Conservation (phyloP, 2,113 vertebrate genomes). For the Mionectes macconnelli region DNA sequence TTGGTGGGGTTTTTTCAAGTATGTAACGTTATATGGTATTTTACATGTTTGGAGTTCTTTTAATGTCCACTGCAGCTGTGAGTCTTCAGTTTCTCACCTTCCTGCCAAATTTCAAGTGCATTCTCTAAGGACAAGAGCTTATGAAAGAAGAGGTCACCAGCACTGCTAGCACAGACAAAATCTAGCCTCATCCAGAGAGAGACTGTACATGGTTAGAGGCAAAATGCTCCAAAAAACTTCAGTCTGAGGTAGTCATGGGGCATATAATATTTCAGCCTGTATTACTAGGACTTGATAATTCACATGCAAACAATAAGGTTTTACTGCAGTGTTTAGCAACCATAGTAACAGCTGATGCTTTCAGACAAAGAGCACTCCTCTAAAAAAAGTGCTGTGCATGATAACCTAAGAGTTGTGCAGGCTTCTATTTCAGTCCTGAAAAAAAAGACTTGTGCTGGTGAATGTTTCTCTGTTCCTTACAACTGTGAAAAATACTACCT, state of each 20-base stretch:
- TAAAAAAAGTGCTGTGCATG: neutral
- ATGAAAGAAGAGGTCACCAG: neutral
- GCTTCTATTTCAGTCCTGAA: conserved; percentile 16
- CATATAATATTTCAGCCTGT: neutral
- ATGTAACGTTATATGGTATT: neutral
- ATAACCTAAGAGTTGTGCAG: neutral
- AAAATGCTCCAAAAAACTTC: neutral
- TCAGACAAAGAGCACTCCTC: neutral
- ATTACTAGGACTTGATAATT: neutral
- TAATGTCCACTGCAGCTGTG: neutral
- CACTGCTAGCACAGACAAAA: neutral
- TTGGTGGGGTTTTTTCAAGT: neutral
- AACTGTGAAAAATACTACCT: neutral
- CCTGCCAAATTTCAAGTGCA: conserved; percentile 24
- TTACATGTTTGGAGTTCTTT: neutral
- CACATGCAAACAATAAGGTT: conserved; percentile 13
- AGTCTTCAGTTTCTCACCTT: conserved; percentile 6
- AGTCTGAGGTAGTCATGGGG: neutral
- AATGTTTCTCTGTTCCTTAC: neutral
- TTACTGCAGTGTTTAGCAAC: conserved; percentile 31
- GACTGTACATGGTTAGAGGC: neutral
- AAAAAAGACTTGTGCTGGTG: neutral
- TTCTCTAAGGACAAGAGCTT: neutral
- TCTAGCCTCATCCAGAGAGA: neutral
- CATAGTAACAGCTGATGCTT: conserved; percentile 46